These are phyloP conservation scores for Phenganax stokvisi DNA, from an alignment of 92 coral and sea anemone genomes.

Conservation along the genomic window DNA sequence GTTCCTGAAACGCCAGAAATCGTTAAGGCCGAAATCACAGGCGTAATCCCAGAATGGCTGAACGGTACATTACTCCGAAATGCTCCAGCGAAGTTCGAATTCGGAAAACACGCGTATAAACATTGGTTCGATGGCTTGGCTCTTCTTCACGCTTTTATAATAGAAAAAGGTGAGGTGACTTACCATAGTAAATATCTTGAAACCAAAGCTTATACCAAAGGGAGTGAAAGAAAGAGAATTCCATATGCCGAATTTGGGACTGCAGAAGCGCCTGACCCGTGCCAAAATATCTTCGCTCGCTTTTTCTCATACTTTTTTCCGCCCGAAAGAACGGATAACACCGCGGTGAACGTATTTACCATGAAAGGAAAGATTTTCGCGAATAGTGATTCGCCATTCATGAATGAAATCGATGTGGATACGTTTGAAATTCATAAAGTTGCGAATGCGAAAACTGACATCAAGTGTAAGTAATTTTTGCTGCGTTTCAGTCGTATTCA, in stretches of 20 bases:
- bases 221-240: conserved; percentile 63
- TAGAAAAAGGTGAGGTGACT: conserved; percentile 81
- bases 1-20: conserved; percentile 68
- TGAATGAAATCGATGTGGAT: conserved; percentile 66
- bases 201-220: conserved; percentile 78
- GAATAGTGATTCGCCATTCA: conserved; percentile 86
- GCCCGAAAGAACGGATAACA: conserved; percentile 88
- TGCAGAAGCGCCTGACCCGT: conserved; percentile 88
- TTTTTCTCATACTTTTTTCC: conserved; percentile 88
- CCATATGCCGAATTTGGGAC: conserved; percentile 93
- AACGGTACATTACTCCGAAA: conserved; percentile 84
- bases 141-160: conserved; percentile 72
- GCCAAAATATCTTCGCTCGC: conserved; percentile 87
- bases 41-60: conserved; percentile 79
- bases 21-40: conserved; percentile 63
- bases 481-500: neutral
- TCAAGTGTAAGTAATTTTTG: conserved; percentile 52
- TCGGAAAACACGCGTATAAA: conserved; percentile 74
- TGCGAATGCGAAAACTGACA: conserved; percentile 73
- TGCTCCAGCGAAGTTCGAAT: conserved; percentile 94
- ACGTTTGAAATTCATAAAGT: conserved; percentile 60
- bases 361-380: conserved; percentile 79
- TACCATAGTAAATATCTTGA: conserved; percentile 77
- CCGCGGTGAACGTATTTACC: conserved; percentile 55
- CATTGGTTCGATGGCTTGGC: conserved; percentile 99